Evolutionary conservation across 2,888 invertebrate genomes (phyloP).

Genomic region (Amitus sp.): DNA sequence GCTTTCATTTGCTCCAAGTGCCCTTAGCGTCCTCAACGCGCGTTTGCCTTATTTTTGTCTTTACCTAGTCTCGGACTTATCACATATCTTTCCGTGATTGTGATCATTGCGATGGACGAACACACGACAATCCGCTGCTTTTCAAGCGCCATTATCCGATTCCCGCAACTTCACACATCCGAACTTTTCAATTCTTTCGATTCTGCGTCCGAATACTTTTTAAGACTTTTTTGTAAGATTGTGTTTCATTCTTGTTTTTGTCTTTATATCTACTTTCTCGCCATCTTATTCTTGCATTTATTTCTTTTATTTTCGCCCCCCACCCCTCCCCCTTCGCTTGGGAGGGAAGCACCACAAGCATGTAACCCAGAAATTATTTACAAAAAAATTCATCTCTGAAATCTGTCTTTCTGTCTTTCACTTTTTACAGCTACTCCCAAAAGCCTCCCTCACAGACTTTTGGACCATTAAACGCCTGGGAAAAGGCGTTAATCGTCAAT

Average conservation of each 20-base stretch:
- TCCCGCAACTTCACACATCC: neutral
- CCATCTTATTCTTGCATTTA: conserved; percentile 23
- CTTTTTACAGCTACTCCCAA: conserved; percentile 11
- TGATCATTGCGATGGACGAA: neutral
- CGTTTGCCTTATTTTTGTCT: neutral
- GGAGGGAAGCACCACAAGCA: conserved; percentile 9
- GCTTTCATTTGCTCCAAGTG: conserved; percentile 13
- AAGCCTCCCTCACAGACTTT: neutral
- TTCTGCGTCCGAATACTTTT: neutral
- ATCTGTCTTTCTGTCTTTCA: conserved; percentile 22
- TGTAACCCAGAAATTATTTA: conserved; percentile 26
- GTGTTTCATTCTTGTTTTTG: conserved; percentile 26
- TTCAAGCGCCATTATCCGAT: neutral
- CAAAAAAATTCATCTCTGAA: conserved; percentile 13
- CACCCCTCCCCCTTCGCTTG: conserved; percentile 1
- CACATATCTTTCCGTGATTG: neutral
- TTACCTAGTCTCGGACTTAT: neutral
- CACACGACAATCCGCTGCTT: too few relatives aligned
- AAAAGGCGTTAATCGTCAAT: neutral
- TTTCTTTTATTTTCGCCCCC: conserved; percentile 27
- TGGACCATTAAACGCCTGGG: neutral
- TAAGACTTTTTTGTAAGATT: conserved; percentile 26
- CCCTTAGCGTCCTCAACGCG: conserved; percentile 4
- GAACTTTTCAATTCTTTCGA: conserved; percentile 26
- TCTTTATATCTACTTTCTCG: conserved; percentile 22